Conservation (phyloP, 2,113 vertebrate species). For the Lota lota region DNA sequence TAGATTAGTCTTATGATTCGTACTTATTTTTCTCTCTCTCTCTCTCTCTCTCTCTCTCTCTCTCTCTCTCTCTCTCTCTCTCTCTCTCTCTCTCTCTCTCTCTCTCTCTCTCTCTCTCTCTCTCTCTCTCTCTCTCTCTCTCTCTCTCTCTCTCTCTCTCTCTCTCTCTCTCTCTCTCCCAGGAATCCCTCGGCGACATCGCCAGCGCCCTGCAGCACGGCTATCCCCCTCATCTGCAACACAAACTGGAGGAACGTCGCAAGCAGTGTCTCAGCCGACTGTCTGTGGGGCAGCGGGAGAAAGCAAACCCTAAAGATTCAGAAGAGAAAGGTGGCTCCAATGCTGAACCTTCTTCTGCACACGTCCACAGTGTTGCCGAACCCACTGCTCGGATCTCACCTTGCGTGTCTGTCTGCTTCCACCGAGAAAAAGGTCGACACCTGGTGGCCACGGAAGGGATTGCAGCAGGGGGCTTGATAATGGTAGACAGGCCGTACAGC, state of each 20-base stretch:
- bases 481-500: conserved; percentile 84
- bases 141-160: no score
- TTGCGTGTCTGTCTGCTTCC: conserved; percentile 66
- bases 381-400: conserved; percentile 56
- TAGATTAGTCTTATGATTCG: no score
- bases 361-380: neutral
- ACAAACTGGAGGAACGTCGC: conserved; percentile 80
- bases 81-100: no score
- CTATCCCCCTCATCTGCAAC: conserved; percentile 80
- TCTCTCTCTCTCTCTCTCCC: no score
- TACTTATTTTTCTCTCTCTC: no score
- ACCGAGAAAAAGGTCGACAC: conserved; percentile 79
- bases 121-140: no score
- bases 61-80: no score
- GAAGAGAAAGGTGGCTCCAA: no score
- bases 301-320: conserved; percentile 15
- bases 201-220: conserved; percentile 72
- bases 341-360: neutral
- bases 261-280: conserved; percentile 76
- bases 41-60: no score
- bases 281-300: conserved; percentile 6
- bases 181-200: conserved; percentile 87
- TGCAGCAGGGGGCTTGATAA: conserved; percentile 78
- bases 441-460: conserved; percentile 78
- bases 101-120: no score